These are phyloP conservation scores for Phacellophora camtschatica DNA, from an alignment of 30 jellyfish, hydroid and myxozoan species.

Conservation along the genomic window DNA sequence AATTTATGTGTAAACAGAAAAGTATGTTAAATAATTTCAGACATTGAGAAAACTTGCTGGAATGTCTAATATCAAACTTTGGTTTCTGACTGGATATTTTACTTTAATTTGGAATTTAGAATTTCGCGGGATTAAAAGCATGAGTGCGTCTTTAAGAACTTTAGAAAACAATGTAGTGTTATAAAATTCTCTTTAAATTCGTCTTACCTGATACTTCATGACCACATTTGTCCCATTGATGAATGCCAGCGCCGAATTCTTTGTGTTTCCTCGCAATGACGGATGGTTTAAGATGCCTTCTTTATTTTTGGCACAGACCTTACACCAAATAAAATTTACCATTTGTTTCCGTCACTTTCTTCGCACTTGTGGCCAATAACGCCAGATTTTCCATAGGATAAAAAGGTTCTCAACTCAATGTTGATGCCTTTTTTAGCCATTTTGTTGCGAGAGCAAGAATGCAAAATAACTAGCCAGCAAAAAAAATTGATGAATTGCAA, in stretches of 20 bases:
- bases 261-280: not conserved
- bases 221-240: slow-evolving; percentile 3
- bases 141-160: not conserved
- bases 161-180: not conserved
- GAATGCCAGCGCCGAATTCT: not conserved
- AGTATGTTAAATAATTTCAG: too few species aligned
- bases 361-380: not conserved
- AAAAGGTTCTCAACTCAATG: not conserved
- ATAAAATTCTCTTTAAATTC: not conserved
- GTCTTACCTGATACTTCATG: not conserved
- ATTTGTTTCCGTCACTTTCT: not conserved
- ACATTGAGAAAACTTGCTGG: too few species aligned
- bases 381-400: not conserved
- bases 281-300: not conserved
- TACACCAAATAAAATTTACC: slow-evolving; percentile 15
- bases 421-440: not conserved
- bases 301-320: slow-evolving; percentile 2
- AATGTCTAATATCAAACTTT: too few species aligned
- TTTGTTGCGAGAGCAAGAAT: too few species aligned
- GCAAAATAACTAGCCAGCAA: too few species aligned
- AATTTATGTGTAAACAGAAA: too few species aligned
- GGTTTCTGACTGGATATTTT: too few species aligned
- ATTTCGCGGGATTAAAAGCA: not conserved
- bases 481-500: too few species aligned
- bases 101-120: too few species aligned